Evolutionary conservation across 2,797 vertebrate genomes (phyloP).

Genomic region (Poecile montanus): DNA sequence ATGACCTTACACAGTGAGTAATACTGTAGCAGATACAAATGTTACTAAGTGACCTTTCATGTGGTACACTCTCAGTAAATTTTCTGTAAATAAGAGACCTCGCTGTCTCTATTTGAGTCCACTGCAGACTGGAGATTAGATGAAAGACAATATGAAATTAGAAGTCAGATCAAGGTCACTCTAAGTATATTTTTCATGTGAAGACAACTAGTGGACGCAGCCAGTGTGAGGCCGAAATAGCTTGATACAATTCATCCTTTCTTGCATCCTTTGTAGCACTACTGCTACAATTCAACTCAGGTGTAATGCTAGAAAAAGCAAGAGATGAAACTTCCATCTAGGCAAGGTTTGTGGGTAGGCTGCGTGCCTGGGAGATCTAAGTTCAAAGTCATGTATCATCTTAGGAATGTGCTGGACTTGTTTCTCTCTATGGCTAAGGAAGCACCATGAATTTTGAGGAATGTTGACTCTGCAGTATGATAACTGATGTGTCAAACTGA

Average conservation of each 20-base stretch:
- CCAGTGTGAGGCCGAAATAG: background rate
- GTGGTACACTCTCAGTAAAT: background rate
- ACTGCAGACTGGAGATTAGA: background rate
- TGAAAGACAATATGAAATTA: background rate
- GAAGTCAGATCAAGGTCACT: background rate
- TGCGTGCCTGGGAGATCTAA: background rate
- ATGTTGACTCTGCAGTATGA: background rate
- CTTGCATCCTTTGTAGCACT: background rate
- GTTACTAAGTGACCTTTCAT: background rate
- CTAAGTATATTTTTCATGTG: background rate
- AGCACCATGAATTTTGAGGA: background rate
- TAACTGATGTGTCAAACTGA: background rate
- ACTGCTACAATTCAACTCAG: background rate
- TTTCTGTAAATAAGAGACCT: background rate
- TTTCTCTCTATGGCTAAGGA: background rate
- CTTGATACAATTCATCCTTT: background rate
- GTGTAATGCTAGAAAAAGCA: background rate
- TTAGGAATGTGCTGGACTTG: background rate
- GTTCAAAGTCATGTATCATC: background rate
- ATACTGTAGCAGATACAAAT: background rate
- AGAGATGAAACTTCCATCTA: background rate
- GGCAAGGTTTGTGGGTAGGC: background rate
- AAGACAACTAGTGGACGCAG: background rate
- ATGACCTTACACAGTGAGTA: background rate
- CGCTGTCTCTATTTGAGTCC: rapidly evolving